Percentiles rank a stretch among this genome's conserved stretches.
Conservation (phyloP, 2,113 vertebrate species). For the Paratilapia polleni region DNA sequence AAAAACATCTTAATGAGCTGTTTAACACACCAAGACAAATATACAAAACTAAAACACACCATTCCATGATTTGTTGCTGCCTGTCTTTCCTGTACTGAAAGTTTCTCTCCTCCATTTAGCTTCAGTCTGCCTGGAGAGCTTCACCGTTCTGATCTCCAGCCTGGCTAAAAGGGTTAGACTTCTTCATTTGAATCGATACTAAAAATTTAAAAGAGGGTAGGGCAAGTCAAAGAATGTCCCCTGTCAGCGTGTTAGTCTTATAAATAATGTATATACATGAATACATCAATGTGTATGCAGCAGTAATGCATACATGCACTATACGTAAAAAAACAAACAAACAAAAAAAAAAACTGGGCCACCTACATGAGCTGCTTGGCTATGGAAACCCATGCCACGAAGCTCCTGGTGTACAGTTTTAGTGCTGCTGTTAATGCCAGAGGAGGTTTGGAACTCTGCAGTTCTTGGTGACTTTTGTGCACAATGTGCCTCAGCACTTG, state of each 20-base stretch:
- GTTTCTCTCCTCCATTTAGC: no score
- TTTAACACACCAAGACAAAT: neutral
- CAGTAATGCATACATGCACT: neutral
- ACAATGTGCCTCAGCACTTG: neutral
- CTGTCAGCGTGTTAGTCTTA: neutral
- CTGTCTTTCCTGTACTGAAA: neutral
- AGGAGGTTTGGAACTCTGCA: neutral
- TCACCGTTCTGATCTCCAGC: no score
- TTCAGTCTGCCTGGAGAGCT: no score
- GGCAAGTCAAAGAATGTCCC: neutral
- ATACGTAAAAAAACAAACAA: neutral
- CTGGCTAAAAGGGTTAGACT: neutral
- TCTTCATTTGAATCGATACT: neutral
- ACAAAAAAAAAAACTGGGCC: no score
- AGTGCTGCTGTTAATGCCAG: neutral
- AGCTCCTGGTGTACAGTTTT: neutral
- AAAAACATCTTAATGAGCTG: no score
- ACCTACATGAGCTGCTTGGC: neutral
- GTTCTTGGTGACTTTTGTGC: neutral
- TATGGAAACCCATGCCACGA: neutral
- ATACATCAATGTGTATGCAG: neutral
- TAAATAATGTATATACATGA: neutral
- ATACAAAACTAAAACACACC: neutral
- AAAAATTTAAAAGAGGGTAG: neutral
- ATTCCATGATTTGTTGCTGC: neutral